Evolutionary conservation across 2,113 vertebrate genomes (phyloP).

Genomic region (Scophthalmus maximus): DNA sequence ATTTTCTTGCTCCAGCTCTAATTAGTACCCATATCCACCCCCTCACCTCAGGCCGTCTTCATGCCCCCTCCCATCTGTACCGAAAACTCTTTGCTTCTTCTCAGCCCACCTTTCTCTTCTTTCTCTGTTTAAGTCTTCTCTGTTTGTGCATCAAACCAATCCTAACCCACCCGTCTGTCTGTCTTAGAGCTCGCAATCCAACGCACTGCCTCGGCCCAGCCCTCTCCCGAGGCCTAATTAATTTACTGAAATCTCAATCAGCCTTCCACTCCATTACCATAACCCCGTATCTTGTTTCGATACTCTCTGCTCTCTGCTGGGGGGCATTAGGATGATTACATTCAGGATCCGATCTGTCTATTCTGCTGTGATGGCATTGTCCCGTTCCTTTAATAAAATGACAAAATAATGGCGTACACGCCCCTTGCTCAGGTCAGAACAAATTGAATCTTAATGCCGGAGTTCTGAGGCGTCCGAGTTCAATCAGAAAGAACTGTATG

Average conservation of each 20-base stretch:
- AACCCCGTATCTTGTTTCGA: conserved; percentile 60
- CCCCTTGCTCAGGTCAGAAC: conserved; percentile 55
- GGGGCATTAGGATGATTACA: conserved; percentile 63
- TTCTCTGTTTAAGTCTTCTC: conserved; percentile 13
- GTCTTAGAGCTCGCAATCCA: conserved; percentile 30
- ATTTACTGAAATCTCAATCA: conserved; percentile 77
- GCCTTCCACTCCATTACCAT: conserved; percentile 62
- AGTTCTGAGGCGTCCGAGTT: conserved; percentile 42
- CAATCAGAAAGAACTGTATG: conserved; percentile 51
- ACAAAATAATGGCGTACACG: conserved; percentile 38
- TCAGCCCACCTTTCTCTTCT: conserved; percentile 16
- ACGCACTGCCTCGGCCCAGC: conserved; percentile 49
- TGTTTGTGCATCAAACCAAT: conserved; percentile 3
- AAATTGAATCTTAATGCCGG: conserved; percentile 61
- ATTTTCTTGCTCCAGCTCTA: background rate
- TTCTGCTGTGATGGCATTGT: background rate
- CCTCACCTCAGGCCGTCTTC: background rate
- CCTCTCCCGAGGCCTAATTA: conserved; percentile 73
- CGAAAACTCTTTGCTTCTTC: background rate
- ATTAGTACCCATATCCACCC: conserved; percentile 9
- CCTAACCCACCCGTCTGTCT: conserved; percentile 49
- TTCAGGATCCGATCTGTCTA: conserved; percentile 39
- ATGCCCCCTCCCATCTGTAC: background rate
- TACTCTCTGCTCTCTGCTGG: conserved; percentile 54
- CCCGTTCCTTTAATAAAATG: conserved; percentile 41